A percentile compares a stretch with the other conserved stretches of the same genome.
These are phyloP conservation scores for Verasper variegatus DNA, from an alignment of 2,113 vertebrate genomes.

Conservation along the genomic window DNA sequence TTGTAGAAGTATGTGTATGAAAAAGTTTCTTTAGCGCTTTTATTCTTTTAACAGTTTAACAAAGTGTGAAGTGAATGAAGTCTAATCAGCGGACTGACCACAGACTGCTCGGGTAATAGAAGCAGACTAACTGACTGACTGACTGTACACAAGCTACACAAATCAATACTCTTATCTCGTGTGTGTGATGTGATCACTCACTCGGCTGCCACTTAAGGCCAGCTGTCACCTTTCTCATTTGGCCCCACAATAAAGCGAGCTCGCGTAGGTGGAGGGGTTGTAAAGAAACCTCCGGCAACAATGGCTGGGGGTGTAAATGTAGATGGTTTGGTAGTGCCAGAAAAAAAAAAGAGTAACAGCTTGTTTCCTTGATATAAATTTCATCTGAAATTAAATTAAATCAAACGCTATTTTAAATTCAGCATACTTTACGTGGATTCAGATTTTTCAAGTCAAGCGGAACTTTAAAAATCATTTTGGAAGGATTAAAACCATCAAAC, in stretches of 20 bases:
- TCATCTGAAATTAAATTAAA: neutral
- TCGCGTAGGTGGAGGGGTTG: neutral
- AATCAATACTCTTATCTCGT: constrained; percentile 50
- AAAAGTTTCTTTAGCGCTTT: too few species aligned
- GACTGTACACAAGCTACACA: constrained; percentile 7
- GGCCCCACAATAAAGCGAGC: constrained; percentile 24
- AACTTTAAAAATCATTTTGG: too few species aligned
- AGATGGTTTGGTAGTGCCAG: too few species aligned
- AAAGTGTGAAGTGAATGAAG: neutral
- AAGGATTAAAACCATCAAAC: neutral
- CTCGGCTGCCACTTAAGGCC: constrained; percentile 47
- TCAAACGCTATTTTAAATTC: too few species aligned
- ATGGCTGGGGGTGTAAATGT: neutral
- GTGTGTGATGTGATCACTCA: constrained; percentile 49
- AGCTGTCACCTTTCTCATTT: constrained; percentile 54
- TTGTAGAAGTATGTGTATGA: too few species aligned
- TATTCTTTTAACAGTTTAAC: too few species aligned
- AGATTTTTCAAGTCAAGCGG: neutral
- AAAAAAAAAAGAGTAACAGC: neutral
- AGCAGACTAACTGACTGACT: neutral
- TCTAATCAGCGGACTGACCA: neutral
- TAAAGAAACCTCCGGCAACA: constrained; percentile 20
- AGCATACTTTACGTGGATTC: too few species aligned
- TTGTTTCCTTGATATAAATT: neutral
- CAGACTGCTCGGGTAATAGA: neutral